Evolutionary conservation across 1,140 invertebrate species (phyloP), one percentile per base, ranked within the genome.

Genomic region (Pantala flavescens): DNA sequence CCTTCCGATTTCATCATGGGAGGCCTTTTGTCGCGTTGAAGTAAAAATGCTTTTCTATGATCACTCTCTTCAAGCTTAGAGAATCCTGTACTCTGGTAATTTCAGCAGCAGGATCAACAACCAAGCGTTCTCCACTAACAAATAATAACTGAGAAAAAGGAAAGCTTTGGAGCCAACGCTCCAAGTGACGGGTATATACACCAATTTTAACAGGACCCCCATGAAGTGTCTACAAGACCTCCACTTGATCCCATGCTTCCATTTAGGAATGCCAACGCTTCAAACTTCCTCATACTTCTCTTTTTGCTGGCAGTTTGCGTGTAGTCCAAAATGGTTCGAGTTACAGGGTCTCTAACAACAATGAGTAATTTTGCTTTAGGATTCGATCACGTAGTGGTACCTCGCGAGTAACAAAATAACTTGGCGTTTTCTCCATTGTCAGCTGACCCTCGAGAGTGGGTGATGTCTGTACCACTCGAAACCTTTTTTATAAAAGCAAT

Each of bases 341-440:
- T 96, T 14, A 98, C 94, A 0, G 96, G 96, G 83, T 98, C 94
- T 14, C 95, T 84, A 0, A 98, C 93, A 11, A 98, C 95, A 2
- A 96, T 88, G 24, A 98, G 85, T 11, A 98, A 83, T 82, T 93
- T 95, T 43, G 93, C 91, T 12, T 88, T 85, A 9, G 90, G 88
- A 80, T 96, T 95, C 90, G 90, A 0, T 98, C 91, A 71, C 94
- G 85, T 73, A 87, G 85, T 0, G 96, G 94, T 5, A 92, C 95
- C 76, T 94, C 92, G 77, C 90, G 88, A 0, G 93, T 96, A 43
- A 97, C 90, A 84, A 97, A 97, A 80, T 98, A 98, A 55, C 93
- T 94, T 0, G 96, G 96, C 0, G 94, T 95, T 82, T 98, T 98
- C 81, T 98, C 96, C 86, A 98, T 94, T 0, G 95, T 97, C n/a